A percentile compares a stretch with the other conserved stretches of the same genome.
These are phyloP conservation scores for Dromaius novaehollandiae DNA, from an alignment of 2,113 vertebrate species.

Conservation along the genomic window DNA sequence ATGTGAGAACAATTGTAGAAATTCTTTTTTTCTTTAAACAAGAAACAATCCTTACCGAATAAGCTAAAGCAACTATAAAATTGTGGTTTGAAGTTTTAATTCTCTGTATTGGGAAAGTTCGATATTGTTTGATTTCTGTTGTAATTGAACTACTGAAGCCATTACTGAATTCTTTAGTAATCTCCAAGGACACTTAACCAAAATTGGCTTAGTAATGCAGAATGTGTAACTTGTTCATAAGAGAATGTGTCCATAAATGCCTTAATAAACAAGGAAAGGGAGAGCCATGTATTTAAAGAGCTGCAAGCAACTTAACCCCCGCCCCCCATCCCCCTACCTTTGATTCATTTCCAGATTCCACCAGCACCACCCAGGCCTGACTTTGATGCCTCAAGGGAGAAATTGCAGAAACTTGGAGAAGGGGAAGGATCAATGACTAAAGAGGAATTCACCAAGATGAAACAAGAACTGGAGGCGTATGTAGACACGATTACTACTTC, in stretches of 20 bases:
- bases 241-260: neutral
- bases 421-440: conserved; percentile 99
- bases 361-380: conserved; percentile 96
- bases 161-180: neutral
- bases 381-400: conserved; percentile 98
- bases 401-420: conserved; percentile 97
- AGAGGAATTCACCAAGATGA: conserved; percentile 99
- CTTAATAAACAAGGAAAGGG: neutral
- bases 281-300: neutral
- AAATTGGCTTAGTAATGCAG: neutral
- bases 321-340: neutral
- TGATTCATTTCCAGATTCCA: conserved; percentile 85
- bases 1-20: neutral
- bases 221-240: neutral
- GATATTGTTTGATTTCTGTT: neutral
- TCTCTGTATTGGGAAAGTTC: neutral
- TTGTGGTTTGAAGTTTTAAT: neutral
- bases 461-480: conserved; percentile 98
- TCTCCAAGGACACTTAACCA: neutral
- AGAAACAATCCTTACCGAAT: neutral
- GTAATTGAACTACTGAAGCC: neutral
- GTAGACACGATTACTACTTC: conserved; percentile 49
- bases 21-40: neutral
- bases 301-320: neutral
- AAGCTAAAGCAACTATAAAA: neutral